phyloP scores from a whole-genome alignment of 2,888 invertebrate genomes.

The Microdon myrmicae region DNA sequence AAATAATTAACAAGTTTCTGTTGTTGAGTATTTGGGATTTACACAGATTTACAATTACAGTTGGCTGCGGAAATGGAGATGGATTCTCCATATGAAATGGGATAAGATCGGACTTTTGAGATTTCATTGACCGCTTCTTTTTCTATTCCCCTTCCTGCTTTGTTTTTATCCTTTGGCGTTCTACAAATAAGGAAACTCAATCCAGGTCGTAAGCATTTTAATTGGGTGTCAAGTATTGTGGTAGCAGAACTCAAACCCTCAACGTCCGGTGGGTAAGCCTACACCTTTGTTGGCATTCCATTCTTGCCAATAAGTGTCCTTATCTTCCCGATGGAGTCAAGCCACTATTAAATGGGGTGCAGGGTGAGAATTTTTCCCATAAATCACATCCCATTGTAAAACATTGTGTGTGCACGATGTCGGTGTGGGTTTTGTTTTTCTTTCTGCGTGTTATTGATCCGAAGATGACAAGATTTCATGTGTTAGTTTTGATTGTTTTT shows the following conservation, averaged over 20 bases:
- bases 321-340: conserved; percentile 1
- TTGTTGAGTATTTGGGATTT: conserved; percentile 34
- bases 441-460: conserved; percentile 31
- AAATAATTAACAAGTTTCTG: conserved; percentile 38
- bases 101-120: conserved; percentile 22
- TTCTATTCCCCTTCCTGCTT: too few species aligned
- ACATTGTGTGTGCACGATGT: too few species aligned
- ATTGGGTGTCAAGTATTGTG: conserved; percentile 37
- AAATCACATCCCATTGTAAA: conserved; percentile 27
- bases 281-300: conserved; percentile 23
- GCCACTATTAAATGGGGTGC: background rate
- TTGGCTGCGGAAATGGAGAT: conserved; percentile 9
- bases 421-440: conserved; percentile 9
- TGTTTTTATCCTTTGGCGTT: too few species aligned
- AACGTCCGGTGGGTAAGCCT: conserved; percentile 8
- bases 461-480: conserved; percentile 26
- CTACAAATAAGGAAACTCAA: conserved; percentile 22
- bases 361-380: conserved; percentile 24
- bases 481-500: conserved; percentile 25
- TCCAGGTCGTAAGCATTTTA: conserved; percentile 23
- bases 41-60: conserved; percentile 25
- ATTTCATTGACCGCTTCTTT: too few species aligned
- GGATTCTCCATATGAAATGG: conserved; percentile 24
- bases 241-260: too few species aligned
- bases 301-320: too few species aligned